A percentile compares a stretch with the other conserved stretches of the same genome.
phyloP scores from a whole-genome alignment of 2,888 invertebrate genomes.

The Limulus polyphemus region DNA sequence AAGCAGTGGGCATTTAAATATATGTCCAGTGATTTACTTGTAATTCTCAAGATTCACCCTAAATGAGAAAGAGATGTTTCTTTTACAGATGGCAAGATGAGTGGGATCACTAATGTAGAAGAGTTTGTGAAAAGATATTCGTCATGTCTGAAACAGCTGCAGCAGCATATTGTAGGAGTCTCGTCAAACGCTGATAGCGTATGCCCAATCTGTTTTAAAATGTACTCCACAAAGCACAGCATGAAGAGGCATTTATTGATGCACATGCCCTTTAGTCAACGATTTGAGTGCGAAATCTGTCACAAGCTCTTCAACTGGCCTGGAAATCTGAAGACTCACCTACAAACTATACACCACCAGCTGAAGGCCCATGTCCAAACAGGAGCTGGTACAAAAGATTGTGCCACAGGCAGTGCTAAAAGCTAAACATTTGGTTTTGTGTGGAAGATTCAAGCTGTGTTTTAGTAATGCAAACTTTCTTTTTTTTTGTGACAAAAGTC shows the following conservation, averaged over 20 bases:
- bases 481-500: too few species aligned
- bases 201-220: slow-evolving; percentile 23
- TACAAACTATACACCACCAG: slow-evolving; percentile 20
- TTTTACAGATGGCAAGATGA: slow-evolving; percentile 6
- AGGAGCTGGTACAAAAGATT: too few species aligned
- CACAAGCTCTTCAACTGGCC: slow-evolving; percentile 24
- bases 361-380: not conserved
- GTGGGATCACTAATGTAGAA: slow-evolving; percentile 16
- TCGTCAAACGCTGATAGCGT: slow-evolving; percentile 18
- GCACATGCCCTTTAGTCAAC: slow-evolving; percentile 24
- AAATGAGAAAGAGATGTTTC: not conserved
- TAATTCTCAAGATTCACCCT: too few species aligned
- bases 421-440: too few species aligned
- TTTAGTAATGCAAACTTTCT: too few species aligned
- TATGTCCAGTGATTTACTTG: too few species aligned
- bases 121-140: slow-evolving; percentile 19
- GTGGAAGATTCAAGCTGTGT: too few species aligned
- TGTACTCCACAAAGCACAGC: slow-evolving; percentile 24
- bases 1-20: too few species aligned
- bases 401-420: too few species aligned
- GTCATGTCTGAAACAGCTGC: slow-evolving; percentile 13
- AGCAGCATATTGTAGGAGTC: slow-evolving; percentile 8
- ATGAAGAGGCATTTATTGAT: slow-evolving; percentile 24
- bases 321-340: slow-evolving; percentile 23
- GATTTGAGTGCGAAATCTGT: slow-evolving; percentile 19